These are phyloP conservation scores for Pedicia rivosa DNA, from an alignment of 2,888 invertebrate genomes.

Conservation along the genomic window DNA sequence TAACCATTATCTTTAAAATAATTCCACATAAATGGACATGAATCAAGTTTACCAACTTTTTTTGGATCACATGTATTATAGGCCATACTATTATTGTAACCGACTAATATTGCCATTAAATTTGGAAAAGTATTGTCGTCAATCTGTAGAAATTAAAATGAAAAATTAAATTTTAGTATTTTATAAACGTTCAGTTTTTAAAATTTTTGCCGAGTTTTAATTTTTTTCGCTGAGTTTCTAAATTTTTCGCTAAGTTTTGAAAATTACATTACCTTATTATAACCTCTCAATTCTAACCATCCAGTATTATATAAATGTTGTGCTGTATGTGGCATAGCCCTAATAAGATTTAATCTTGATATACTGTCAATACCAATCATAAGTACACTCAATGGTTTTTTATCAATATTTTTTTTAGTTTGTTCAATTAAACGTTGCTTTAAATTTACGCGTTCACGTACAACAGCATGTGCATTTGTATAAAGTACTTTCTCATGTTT, in stretches of 20 bases:
- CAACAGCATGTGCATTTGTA: constrained; percentile 35
- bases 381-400: constrained; percentile 43
- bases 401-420: constrained; percentile 27
- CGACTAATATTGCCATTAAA: constrained; percentile 65
- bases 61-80: constrained; percentile 34
- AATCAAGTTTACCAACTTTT: constrained; percentile 41
- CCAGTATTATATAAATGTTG: constrained; percentile 46
- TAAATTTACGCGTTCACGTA: constrained; percentile 35
- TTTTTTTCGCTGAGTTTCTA: no score
- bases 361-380: constrained; percentile 76
- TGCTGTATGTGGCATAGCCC: constrained; percentile 58
- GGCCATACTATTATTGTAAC: constrained; percentile 36
- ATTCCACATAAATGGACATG: constrained; percentile 63
- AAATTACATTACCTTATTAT: constrained; percentile 50
- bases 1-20: constrained; percentile 53
- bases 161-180: neutral
- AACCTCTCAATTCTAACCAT: constrained; percentile 59
- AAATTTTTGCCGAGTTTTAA: no score
- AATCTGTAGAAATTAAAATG: constrained; percentile 27
- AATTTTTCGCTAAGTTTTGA: no score
- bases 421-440: constrained; percentile 27
- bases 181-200: no score
- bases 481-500: constrained; percentile 11
- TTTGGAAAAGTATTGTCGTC: constrained; percentile 87
- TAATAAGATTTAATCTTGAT: constrained; percentile 58